Conservation (phyloP, 2,113 vertebrate species). For the Loxodonta africana region DNA sequence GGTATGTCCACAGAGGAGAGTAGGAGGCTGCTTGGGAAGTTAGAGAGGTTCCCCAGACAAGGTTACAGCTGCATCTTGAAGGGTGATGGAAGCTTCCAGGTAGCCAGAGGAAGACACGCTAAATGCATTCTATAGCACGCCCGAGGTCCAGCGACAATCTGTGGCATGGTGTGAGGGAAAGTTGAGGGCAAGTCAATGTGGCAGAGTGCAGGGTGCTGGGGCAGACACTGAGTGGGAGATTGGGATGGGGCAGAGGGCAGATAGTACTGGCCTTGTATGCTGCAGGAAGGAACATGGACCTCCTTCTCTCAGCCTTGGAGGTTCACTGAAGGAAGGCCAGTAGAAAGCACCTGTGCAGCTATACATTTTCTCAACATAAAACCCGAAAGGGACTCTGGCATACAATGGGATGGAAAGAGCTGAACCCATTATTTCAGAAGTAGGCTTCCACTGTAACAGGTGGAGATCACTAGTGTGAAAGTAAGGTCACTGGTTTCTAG, state of each 20-base stretch:
- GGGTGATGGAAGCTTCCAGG: not conserved
- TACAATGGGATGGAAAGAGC: fast-evolving
- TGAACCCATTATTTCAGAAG: not conserved
- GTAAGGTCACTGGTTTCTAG: not conserved
- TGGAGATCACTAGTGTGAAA: not conserved
- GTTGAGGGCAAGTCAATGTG: not conserved
- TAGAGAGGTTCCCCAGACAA: not conserved
- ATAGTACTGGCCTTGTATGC: not conserved
- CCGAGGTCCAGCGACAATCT: not conserved
- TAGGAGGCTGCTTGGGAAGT: too few species aligned
- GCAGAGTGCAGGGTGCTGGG: too few species aligned
- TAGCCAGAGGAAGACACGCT: not conserved
- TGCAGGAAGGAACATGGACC: not conserved
- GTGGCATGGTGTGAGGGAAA: not conserved
- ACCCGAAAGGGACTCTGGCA: not conserved
- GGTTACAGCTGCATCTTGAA: not conserved
- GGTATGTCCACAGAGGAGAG: too few species aligned
- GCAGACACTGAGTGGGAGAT: too few species aligned
- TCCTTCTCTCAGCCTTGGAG: not conserved
- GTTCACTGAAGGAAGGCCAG: not conserved
- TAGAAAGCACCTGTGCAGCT: not conserved
- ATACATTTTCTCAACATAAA: not conserved
- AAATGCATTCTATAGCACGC: too few species aligned
- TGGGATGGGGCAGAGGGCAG: fast-evolving
- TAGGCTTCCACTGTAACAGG: not conserved